Percentiles rank a stretch among this genome's conserved stretches.
Evolutionary conservation across 2,113 vertebrate species (phyloP).

Genomic region (Antennarius striatus): DNA sequence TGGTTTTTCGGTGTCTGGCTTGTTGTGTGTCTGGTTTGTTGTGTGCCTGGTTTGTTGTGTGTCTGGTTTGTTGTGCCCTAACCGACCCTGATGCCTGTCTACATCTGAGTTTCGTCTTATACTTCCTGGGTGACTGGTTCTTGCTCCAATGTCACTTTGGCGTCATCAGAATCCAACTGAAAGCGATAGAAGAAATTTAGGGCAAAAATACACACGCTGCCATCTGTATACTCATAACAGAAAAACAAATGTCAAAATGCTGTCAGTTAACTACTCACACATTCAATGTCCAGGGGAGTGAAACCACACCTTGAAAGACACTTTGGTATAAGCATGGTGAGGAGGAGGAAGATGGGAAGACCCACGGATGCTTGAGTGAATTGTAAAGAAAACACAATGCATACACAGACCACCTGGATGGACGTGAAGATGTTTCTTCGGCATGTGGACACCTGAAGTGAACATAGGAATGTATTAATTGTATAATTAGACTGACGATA

Average conservation of each 20-base stretch:
- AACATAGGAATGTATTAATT: constrained; percentile 23
- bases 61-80: no score
- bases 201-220: not conserved
- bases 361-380: constrained; percentile 83
- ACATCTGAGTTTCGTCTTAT: constrained; percentile 90
- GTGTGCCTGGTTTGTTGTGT: no score
- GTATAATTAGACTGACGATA: not conserved
- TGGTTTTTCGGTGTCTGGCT: no score
- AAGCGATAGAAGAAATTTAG: constrained; percentile 5
- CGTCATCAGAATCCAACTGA: constrained; percentile 89
- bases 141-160: constrained; percentile 86
- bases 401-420: constrained; percentile 86
- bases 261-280: constrained; percentile 76
- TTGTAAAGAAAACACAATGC: constrained; percentile 86
- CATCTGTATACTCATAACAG: not conserved
- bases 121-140: constrained; percentile 83
- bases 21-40: no score
- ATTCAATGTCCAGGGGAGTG: constrained; percentile 86
- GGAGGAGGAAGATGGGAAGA: constrained; percentile 92
- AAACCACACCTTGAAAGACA: constrained; percentile 86
- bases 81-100: no score
- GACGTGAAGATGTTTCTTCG: constrained; percentile 92
- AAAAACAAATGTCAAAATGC: not conserved
- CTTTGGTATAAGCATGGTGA: constrained; percentile 91
- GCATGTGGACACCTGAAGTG: constrained; percentile 88